Conservation (phyloP, 1,140 invertebrate genomes). For the Olivierus martensii region DNA sequence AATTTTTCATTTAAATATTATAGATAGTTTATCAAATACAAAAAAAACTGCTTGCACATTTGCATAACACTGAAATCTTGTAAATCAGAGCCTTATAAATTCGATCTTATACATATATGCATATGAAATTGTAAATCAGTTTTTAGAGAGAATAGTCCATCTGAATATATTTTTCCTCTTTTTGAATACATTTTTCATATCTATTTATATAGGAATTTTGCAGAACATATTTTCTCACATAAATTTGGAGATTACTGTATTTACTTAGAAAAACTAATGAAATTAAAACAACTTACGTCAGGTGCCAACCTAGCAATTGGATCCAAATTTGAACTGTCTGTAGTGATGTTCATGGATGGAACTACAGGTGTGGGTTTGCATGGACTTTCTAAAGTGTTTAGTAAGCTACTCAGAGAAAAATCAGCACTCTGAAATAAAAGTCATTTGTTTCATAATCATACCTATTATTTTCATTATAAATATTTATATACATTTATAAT, state of each 20-base stretch:
- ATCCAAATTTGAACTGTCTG: conserved; percentile 14
- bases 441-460: background rate
- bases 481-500: background rate
- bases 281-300: conserved; percentile 17
- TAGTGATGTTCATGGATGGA: conserved; percentile 9
- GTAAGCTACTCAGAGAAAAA: conserved; percentile 16
- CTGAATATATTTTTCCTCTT: no score
- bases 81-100: no score
- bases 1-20: no score
- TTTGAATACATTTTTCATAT: no score
- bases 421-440: conserved; percentile 14
- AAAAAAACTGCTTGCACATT: no score
- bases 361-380: conserved; percentile 14
- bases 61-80: no score
- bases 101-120: no score
- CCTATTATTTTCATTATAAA: background rate
- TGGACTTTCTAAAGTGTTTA: conserved; percentile 17
- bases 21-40: no score
- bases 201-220: no score
- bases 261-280: background rate
- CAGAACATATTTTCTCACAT: background rate
- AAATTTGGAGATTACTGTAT: background rate
- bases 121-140: no score
- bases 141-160: no score
- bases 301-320: conserved; percentile 13